These are phyloP conservation scores for Heliconius hortense DNA, from an alignment of 2,888 invertebrate species.

Conservation along the genomic window DNA sequence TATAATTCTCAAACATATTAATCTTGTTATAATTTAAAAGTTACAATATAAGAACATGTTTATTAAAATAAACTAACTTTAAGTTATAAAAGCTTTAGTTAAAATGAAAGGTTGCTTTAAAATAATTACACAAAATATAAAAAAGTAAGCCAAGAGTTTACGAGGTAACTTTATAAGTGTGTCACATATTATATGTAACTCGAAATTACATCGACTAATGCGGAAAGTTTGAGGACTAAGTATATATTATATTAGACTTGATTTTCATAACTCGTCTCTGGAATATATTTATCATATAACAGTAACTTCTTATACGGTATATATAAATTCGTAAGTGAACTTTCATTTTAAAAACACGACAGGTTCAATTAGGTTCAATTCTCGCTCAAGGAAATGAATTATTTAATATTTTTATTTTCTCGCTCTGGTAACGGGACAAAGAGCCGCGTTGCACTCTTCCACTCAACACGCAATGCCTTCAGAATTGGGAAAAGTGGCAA, in stretches of 20 bases:
- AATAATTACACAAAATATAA: conserved; percentile 10
- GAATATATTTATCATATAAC: conserved; percentile 22
- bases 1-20: too few relatives aligned
- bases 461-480: too few relatives aligned
- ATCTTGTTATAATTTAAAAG: not conserved
- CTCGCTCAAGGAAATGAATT: too few relatives aligned
- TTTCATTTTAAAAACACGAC: not conserved
- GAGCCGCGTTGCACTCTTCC: too few relatives aligned
- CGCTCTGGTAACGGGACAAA: too few relatives aligned
- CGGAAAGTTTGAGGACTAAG: conserved; percentile 26
- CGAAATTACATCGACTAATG: conserved; percentile 30
- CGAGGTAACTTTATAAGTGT: conserved; percentile 25
- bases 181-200: conserved; percentile 31
- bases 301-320: conserved; percentile 13
- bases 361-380: too few relatives aligned
- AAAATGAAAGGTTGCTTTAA: conserved; percentile 3
- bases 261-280: conserved; percentile 22
- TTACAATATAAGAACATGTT: not conserved
- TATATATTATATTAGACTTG: conserved; percentile 31
- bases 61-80: not conserved
- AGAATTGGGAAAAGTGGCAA: too few relatives aligned
- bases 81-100: not conserved
- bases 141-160: conserved; percentile 25
- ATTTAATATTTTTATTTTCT: too few relatives aligned
- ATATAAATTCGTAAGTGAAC: not conserved